phyloP scores from a whole-genome alignment of 2,113 vertebrate genomes.

The Plectropomus leopardus region DNA sequence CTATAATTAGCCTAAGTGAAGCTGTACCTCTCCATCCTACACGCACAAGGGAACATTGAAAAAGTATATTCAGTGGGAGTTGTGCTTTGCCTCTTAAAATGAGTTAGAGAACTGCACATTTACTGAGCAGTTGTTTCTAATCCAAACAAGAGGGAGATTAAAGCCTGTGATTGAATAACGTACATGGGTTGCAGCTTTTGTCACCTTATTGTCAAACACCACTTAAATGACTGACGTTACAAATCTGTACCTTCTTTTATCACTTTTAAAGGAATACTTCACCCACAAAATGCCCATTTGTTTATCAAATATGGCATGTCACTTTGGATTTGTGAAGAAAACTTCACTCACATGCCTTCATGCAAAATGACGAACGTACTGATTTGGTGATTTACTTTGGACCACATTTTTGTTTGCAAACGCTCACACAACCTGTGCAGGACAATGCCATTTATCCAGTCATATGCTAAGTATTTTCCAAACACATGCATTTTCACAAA shows the following conservation, averaged over 20 bases:
- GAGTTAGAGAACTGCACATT: conserved; percentile 42
- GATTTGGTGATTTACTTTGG: no score
- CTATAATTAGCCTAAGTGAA: conserved; percentile 79
- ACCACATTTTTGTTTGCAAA: no score
- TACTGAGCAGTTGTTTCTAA: conserved; percentile 27
- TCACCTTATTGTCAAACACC: conserved; percentile 2
- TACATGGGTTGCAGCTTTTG: not conserved
- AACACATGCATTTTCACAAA: no score
- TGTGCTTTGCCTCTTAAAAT: conserved; percentile 47
- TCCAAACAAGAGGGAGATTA: conserved; percentile 7
- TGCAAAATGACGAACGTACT: no score
- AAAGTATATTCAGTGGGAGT: conserved; percentile 50
- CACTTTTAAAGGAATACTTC: no score
- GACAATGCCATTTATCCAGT: no score
- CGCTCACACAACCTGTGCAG: no score
- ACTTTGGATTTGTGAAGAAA: no score
- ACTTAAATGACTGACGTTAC: accelerated
- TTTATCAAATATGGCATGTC: no score
- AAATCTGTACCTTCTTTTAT: not conserved
- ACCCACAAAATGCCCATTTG: no score
- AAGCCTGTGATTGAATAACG: conserved; percentile 9
- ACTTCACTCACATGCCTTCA: no score
- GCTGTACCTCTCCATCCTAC: conserved; percentile 70
- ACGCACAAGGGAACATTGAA: conserved; percentile 50
- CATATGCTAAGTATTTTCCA: no score